Conservation (phyloP, 2,797 vertebrate genomes). For the Neopelma chrysocephalum region DNA sequence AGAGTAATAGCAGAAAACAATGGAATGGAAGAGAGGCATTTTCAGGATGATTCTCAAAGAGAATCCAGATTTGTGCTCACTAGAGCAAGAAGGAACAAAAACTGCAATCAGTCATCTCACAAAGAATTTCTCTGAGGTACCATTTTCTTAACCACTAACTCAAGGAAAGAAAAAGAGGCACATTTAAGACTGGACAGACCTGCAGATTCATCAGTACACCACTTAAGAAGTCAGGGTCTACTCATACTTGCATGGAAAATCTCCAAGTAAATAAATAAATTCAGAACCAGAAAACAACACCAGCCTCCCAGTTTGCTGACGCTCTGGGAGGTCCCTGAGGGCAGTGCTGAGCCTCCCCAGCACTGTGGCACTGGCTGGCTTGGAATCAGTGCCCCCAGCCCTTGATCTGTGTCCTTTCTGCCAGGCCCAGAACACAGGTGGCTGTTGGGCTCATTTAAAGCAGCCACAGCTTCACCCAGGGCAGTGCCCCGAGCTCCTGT, state of each 20-base stretch:
- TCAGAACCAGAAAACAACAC: neutral
- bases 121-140: neutral
- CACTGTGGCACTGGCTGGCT: neutral
- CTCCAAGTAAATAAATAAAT: neutral
- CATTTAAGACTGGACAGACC: neutral
- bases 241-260: neutral
- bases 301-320: neutral
- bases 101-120: neutral
- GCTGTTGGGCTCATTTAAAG: neutral
- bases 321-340: neutral
- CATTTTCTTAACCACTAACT: neutral
- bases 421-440: neutral
- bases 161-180: neutral
- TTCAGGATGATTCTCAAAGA: neutral
- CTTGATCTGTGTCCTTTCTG: neutral
- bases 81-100: neutral
- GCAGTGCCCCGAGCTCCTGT: neutral
- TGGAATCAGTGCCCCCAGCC: neutral
- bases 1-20: neutral
- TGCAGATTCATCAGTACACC: neutral
- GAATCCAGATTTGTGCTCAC: neutral
- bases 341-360: neutral
- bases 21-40: neutral
- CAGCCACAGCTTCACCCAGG: neutral
- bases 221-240: neutral